Evolutionary conservation across 2,113 vertebrate genomes (phyloP).

Genomic region (Caretta caretta): DNA sequence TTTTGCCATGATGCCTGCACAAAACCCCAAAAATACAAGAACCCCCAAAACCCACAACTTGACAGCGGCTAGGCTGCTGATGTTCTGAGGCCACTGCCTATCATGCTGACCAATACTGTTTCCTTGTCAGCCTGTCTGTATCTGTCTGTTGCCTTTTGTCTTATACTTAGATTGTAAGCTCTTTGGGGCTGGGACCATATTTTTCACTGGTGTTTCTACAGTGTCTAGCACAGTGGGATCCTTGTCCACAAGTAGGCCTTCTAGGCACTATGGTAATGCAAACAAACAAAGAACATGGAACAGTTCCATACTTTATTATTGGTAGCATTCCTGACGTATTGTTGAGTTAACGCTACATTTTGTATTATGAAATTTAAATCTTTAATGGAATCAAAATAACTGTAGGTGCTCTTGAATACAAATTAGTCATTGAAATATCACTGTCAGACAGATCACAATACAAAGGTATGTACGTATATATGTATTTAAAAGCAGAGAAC

Average conservation of each 20-base stretch:
- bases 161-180: no score
- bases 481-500: neutral
- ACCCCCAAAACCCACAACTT: no score
- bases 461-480: neutral
- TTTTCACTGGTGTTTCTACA: accelerated
- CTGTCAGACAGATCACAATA: neutral
- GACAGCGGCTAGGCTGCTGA: neutral
- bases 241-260: neutral
- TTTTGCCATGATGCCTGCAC: neutral
- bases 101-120: neutral
- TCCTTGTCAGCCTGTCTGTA: neutral
- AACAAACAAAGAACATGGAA: neutral
- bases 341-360: neutral
- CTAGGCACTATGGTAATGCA: neutral
- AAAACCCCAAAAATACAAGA: neutral
- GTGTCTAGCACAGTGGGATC: neutral
- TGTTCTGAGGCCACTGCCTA: neutral
- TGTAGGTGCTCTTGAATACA: no score
- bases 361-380: neutral
- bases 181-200: accelerated
- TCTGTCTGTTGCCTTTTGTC: neutral
- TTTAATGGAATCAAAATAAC: no score
- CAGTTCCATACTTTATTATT: neutral
- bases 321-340: neutral
- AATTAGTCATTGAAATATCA: neutral